Conservation (phyloP, 2,113 vertebrate genomes). For the Paradisaea rubra region DNA sequence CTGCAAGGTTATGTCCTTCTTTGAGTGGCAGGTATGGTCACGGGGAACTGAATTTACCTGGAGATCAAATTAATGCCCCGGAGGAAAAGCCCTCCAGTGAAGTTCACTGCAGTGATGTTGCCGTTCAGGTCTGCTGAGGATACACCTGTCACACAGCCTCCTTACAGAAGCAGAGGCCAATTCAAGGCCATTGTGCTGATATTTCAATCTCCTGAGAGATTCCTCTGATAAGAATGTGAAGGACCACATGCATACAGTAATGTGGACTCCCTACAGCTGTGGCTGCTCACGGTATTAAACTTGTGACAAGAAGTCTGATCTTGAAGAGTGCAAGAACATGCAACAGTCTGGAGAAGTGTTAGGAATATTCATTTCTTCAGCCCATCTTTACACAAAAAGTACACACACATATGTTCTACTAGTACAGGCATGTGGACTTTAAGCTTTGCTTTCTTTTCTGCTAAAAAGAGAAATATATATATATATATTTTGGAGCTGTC, state of each 20-base stretch:
- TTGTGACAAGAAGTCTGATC: not conserved
- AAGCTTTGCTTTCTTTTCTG: not conserved
- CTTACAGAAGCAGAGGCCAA: not conserved
- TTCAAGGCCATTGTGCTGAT: not conserved
- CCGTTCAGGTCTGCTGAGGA: not conserved
- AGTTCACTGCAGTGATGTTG: not conserved
- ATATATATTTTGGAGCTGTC: not conserved
- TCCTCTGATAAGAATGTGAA: not conserved
- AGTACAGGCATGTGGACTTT: not conserved
- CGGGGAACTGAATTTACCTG: not conserved
- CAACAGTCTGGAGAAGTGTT: not conserved
- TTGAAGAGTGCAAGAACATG: not conserved
- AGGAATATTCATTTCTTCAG: not conserved
- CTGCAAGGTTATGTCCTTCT: not conserved
- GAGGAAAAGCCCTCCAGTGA: not conserved
- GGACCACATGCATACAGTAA: not conserved
- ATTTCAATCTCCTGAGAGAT: not conserved
- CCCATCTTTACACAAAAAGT: not conserved
- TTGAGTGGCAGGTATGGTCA: not conserved
- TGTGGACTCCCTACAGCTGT: not conserved
- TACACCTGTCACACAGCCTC: fast-evolving
- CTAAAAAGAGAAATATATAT: not conserved
- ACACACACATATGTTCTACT: fast-evolving
- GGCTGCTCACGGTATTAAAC: not conserved
- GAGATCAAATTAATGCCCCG: not conserved